Percentiles rank a stretch among this genome's conserved stretches.
phyloP scores from a whole-genome alignment of 2,888 invertebrate genomes.

The Trichacis sp. region DNA sequence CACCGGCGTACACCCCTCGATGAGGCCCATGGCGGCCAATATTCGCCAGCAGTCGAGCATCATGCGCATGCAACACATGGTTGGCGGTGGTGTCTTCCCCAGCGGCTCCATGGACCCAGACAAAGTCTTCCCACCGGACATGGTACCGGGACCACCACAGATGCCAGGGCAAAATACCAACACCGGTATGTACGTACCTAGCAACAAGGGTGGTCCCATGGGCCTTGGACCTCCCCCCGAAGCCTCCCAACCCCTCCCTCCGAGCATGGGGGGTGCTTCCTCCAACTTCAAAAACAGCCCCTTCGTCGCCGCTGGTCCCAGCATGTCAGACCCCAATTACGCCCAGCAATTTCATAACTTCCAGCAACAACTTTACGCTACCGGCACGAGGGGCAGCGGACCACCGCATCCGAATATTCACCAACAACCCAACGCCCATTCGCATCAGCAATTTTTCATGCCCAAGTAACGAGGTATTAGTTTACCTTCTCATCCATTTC shows the following conservation, averaged over 20 bases:
- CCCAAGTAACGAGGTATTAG: slow-evolving; percentile 59
- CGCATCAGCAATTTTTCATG: slow-evolving; percentile 70
- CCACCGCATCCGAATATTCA: slow-evolving; percentile 66
- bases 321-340: slow-evolving; percentile 90
- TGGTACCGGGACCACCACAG: slow-evolving; percentile 56
- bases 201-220: slow-evolving; percentile 73
- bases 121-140: slow-evolving; percentile 66
- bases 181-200: slow-evolving; percentile 74
- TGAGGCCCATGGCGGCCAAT: slow-evolving; percentile 69
- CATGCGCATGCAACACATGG: slow-evolving; percentile 68
- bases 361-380: slow-evolving; percentile 94
- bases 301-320: slow-evolving; percentile 85
- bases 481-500: not conserved
- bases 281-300: slow-evolving; percentile 78
- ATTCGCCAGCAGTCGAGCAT: slow-evolving; percentile 64
- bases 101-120: slow-evolving; percentile 66
- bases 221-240: slow-evolving; percentile 72
- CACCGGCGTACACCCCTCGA: slow-evolving; percentile 61
- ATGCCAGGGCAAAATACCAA: slow-evolving; percentile 66
- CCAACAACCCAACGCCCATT: slow-evolving; percentile 65
- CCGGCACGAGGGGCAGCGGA: slow-evolving; percentile 77
- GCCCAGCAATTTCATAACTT: slow-evolving; percentile 96
- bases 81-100: slow-evolving; percentile 65
- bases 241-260: slow-evolving; percentile 81
- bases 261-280: slow-evolving; percentile 80